Evolutionary conservation across 2,888 invertebrate genomes (phyloP), one percentile per base, ranked within the genome.

Genomic region (Chrysolina oricalcia): DNA sequence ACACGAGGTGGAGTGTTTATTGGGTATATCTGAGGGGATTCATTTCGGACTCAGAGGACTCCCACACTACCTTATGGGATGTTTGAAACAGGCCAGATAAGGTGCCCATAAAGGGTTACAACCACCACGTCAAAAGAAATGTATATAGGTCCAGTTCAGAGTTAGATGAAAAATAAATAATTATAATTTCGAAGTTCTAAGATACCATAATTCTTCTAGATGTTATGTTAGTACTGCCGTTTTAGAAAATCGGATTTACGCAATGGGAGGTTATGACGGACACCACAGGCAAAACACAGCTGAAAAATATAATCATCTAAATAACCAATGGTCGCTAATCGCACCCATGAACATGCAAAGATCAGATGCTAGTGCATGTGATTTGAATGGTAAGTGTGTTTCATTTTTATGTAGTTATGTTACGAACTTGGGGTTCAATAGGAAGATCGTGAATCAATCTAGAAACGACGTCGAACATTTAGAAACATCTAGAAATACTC

Each of bases 291-390:
- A 96, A 87, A 95, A 94, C 85, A 95, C 96, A 0, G 97, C 94
- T 0, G 98, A 98, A 88, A 91, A 93, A 74, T 98, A 97, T 89
- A 93, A 96, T 88, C 93, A 94, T 56, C 91, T 91, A 73, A 93
- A 93, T 19, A 98, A 98, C 87, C 97, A 97, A 87, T 97, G 97
- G 97, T 93, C 94, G 0, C 90, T 96, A 79, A 94, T 97, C 19
- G 93, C 96, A 0, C 93, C 96, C 0, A 98, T 98, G 98, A 94
- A 94, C 86, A 93, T 93, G 79, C 95, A 95, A 85, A 90, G 98
- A 80, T 97, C 97, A 23, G 98, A 98, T 86, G 97, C 97, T 0
- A 96, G 96, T 86, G 96, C 97, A 4, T 95, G 97, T n/a, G 92
- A 94, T 0, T 89, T 97, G 41, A 93, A 96, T 78, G 95, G 95